Percentiles rank a stretch among this genome's conserved stretches.
These are phyloP conservation scores for Nyctibius bracteatus DNA, from an alignment of 2,113 vertebrate genomes.

Conservation along the genomic window DNA sequence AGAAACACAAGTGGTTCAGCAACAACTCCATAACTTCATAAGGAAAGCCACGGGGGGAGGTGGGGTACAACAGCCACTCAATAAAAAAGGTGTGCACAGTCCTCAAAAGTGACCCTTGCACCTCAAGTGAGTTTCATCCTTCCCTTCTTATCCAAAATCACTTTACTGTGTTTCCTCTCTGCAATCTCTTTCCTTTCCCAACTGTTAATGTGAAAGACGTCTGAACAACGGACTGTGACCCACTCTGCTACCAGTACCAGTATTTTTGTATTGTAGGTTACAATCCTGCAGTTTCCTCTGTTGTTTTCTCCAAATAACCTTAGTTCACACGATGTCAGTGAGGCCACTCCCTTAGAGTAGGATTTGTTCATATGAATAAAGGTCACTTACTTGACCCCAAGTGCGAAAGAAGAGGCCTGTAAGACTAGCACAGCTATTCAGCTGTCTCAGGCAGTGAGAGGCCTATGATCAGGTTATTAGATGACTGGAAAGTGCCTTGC, in stretches of 20 bases:
- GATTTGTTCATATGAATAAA: background rate
- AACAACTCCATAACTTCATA: background rate
- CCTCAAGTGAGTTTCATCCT: background rate
- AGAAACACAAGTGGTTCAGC: background rate
- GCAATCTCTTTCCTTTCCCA: background rate
- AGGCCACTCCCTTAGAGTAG: background rate
- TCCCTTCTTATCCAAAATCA: accelerated
- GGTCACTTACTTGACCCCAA: background rate
- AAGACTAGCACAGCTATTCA: background rate
- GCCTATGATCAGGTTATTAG: background rate
- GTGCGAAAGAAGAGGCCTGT: background rate
- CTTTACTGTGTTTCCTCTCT: background rate
- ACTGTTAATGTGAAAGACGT: background rate
- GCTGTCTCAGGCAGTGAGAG: background rate
- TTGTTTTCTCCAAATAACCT: background rate
- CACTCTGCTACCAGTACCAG: background rate
- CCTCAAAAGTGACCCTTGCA: background rate
- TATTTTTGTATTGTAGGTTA: background rate
- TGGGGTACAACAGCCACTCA: background rate
- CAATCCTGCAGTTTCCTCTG: background rate
- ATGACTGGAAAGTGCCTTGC: background rate
- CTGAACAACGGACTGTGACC: background rate
- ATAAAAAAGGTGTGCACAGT: background rate
- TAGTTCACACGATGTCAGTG: background rate
- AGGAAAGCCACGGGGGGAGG: background rate